A percentile compares a stretch with the other conserved stretches of the same genome.
phyloP scores from a whole-genome alignment of 2,888 invertebrate genomes.

The Chrysolina haemoptera region DNA sequence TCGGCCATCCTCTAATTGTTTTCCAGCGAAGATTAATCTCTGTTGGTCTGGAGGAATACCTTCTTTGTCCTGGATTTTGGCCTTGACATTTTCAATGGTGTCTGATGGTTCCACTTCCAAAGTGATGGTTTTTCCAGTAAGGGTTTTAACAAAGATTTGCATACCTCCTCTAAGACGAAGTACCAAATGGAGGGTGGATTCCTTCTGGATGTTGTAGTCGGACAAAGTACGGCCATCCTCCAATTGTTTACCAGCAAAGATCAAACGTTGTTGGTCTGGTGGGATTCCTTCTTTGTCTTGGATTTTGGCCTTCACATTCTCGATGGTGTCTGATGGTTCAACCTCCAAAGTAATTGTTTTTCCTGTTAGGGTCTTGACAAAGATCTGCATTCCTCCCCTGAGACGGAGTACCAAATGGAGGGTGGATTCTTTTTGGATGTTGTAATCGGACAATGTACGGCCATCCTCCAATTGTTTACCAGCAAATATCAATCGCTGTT shows the following conservation, averaged over 20 bases:
- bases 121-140: slow-evolving; percentile 74
- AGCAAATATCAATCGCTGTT: slow-evolving; percentile 90
- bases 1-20: slow-evolving; percentile 80
- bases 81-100: slow-evolving; percentile 77
- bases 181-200: slow-evolving; percentile 94
- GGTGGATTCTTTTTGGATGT: slow-evolving; percentile 70
- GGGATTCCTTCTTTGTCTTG: slow-evolving; percentile 93
- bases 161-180: slow-evolving; percentile 94
- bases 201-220: slow-evolving; percentile 95
- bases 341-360: slow-evolving; percentile 70
- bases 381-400: slow-evolving; percentile 80
- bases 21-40: slow-evolving; percentile 78
- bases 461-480: slow-evolving; percentile 69
- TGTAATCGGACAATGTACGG: slow-evolving; percentile 23
- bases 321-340: slow-evolving; percentile 13
- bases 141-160: slow-evolving; percentile 75
- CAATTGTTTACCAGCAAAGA: slow-evolving; percentile 74
- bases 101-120: slow-evolving; percentile 75
- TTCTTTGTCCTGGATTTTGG: slow-evolving; percentile 74
- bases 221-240: slow-evolving; percentile 93
- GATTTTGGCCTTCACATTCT: slow-evolving; percentile 18
- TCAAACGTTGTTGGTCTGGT: slow-evolving; percentile 81
- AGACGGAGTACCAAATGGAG: slow-evolving; percentile 75
- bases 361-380: slow-evolving; percentile 74
- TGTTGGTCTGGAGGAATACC: slow-evolving; percentile 76